phyloP scores from a whole-genome alignment of 2,797 vertebrate genomes.

The Leptatherina wallacei region DNA sequence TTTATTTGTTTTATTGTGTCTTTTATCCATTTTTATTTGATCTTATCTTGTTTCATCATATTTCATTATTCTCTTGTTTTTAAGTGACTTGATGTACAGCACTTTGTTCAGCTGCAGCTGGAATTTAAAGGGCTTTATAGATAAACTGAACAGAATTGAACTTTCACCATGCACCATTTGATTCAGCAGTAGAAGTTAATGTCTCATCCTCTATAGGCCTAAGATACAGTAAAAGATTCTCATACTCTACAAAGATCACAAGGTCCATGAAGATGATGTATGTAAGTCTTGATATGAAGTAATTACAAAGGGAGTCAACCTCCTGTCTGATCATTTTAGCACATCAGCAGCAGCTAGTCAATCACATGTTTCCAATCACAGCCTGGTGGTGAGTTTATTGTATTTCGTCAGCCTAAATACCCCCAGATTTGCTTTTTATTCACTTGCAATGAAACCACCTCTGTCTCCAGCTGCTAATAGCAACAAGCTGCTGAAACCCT shows the following conservation, averaged over 20 bases:
- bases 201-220: neutral
- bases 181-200: neutral
- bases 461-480: slow-evolving; percentile 53
- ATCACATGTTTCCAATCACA: slow-evolving; percentile 55
- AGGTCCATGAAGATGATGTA: slow-evolving; percentile 1
- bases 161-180: too few species aligned
- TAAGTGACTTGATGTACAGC: too few species aligned
- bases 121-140: too few species aligned
- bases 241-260: neutral
- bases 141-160: too few species aligned
- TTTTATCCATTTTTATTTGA: too few species aligned
- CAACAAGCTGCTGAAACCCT: slow-evolving; percentile 60
- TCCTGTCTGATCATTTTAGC: slow-evolving; percentile 16
- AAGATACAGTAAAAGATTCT: neutral
- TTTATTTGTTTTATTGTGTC: too few species aligned
- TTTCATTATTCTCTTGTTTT: too few species aligned
- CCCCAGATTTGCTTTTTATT: slow-evolving; percentile 58
- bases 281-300: slow-evolving; percentile 12
- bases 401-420: slow-evolving; percentile 56
- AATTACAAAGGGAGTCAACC: slow-evolving; percentile 17
- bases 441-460: slow-evolving; percentile 38
- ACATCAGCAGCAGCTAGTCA: slow-evolving; percentile 17
- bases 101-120: too few species aligned
- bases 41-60: too few species aligned
- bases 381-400: slow-evolving; percentile 48